Percentiles rank a stretch among this genome's conserved stretches.
Evolutionary conservation across 1,140 invertebrate species (phyloP).

Genomic region (Bombyx mandarina): DNA sequence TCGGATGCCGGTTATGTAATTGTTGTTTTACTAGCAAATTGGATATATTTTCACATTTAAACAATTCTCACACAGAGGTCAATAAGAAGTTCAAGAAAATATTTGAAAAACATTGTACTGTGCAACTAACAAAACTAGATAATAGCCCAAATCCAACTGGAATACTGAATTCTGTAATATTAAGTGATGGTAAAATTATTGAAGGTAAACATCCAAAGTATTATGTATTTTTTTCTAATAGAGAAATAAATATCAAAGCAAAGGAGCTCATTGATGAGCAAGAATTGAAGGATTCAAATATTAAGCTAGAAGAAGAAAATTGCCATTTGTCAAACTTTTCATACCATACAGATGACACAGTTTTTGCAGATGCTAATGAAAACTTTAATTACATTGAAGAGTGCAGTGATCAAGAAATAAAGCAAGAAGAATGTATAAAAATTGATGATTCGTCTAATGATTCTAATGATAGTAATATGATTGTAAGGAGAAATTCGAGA

Average conservation of each 20-base stretch:
- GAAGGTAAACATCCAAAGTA: slow-evolving; percentile 23
- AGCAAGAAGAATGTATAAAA: slow-evolving; percentile 32
- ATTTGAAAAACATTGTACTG: slow-evolving; percentile 24
- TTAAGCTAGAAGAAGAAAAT: neutral
- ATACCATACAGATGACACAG: slow-evolving; percentile 41
- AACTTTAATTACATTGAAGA: neutral
- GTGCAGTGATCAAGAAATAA: slow-evolving; percentile 2
- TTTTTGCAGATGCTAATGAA: slow-evolving; percentile 19
- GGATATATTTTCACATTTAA: slow-evolving; percentile 5
- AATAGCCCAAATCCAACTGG: slow-evolving; percentile 33
- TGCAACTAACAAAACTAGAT: slow-evolving; percentile 34
- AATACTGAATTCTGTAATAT: slow-evolving; percentile 25
- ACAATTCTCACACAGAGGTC: slow-evolving; percentile 5
- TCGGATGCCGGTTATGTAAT: slow-evolving; percentile 36
- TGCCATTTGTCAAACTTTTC: slow-evolving; percentile 24
- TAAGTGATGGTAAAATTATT: slow-evolving; percentile 28
- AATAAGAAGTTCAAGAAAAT: slow-evolving; percentile 21
- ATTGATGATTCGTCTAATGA: slow-evolving; percentile 36
- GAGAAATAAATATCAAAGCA: neutral
- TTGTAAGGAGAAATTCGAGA: neutral
- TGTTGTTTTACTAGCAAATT: slow-evolving; percentile 1
- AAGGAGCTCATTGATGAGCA: neutral
- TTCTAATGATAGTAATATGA: slow-evolving; percentile 8
- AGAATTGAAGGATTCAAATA: neutral
- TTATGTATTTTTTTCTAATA: slow-evolving; percentile 18